Conservation (phyloP, 2,797 vertebrate species). For the Tolypeutes matacus region DNA sequence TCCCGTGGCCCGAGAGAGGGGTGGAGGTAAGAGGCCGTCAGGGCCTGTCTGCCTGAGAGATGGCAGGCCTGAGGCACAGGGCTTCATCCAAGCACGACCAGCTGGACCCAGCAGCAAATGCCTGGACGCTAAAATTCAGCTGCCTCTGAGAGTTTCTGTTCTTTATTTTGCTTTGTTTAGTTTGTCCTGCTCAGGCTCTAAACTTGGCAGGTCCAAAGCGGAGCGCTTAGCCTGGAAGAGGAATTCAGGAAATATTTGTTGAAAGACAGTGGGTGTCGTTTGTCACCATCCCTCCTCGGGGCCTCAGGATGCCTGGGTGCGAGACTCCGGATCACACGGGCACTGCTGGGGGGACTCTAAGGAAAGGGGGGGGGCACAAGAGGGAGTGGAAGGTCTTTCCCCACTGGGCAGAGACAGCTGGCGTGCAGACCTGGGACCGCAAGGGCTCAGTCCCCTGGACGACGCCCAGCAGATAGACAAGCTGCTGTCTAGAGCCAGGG, state of each 20-base stretch:
- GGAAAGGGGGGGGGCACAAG: neutral
- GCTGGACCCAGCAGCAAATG: conserved; percentile 47
- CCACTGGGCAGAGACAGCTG: neutral
- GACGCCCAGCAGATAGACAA: neutral
- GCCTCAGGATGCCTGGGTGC: neutral
- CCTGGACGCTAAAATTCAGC: neutral
- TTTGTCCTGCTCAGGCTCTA: neutral
- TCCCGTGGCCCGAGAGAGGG: neutral
- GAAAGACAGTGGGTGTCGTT: neutral
- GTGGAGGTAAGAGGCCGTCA: neutral
- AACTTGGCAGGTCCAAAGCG: neutral
- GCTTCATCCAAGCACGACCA: conserved; percentile 31
- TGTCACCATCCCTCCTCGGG: neutral
- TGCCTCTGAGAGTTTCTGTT: neutral
- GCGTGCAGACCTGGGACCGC: neutral
- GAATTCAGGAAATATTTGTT: neutral
- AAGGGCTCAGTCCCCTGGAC: accelerated
- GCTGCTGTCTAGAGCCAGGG: neutral
- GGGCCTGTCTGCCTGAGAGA: conserved; percentile 22
- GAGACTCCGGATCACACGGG: too few relatives aligned
- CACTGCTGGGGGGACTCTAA: neutral
- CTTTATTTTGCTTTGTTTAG: neutral
- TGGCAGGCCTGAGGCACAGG: neutral
- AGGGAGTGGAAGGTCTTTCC: neutral
- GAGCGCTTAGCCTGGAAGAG: too few relatives aligned